These are phyloP conservation scores for Aptenodytes forsteri DNA, from an alignment of 2,113 vertebrate genomes.

Conservation along the genomic window DNA sequence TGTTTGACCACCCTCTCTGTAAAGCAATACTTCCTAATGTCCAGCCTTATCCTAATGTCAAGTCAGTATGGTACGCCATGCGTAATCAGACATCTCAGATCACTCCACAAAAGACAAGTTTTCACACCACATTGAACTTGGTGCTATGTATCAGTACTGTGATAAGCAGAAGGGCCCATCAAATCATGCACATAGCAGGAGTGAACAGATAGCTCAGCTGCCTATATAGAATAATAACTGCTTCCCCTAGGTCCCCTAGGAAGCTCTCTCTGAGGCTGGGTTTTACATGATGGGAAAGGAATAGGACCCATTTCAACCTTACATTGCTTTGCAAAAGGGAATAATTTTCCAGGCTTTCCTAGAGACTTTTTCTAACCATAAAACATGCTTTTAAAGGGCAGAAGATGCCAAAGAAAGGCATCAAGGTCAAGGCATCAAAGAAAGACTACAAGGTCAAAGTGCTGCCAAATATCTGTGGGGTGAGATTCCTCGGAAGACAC, in stretches of 20 bases:
- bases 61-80: background rate
- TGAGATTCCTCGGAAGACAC: background rate
- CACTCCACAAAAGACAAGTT: background rate
- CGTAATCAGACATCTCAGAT: background rate
- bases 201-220: background rate
- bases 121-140: background rate
- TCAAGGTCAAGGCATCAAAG: no score
- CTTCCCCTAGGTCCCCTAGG: background rate
- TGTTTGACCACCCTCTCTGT: background rate
- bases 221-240: background rate
- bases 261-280: background rate
- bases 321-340: background rate
- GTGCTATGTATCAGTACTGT: background rate
- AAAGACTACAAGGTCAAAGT: background rate
- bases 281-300: background rate
- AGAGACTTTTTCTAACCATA: background rate
- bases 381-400: background rate
- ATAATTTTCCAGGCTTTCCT: background rate
- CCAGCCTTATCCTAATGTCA: background rate
- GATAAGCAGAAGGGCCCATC: background rate
- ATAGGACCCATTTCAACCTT: background rate
- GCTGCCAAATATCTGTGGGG: background rate
- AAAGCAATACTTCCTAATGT: background rate
- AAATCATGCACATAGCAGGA: background rate
- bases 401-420: background rate